Evolutionary conservation across 2,888 invertebrate genomes (phyloP), one percentile per base, ranked within the genome.

Genomic region (Laothoe populi): DNA sequence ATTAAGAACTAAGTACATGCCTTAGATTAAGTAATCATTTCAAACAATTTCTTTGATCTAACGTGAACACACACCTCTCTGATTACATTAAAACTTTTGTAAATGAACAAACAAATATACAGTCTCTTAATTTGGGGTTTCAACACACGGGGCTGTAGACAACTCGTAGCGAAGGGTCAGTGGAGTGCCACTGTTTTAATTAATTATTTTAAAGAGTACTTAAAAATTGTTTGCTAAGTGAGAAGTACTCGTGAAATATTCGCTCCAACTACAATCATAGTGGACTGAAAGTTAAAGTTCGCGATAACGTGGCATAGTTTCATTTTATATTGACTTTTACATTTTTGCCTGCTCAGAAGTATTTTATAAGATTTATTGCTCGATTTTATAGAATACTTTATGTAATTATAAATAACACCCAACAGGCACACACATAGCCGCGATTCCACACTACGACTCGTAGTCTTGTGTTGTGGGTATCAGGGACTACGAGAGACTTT

Each of bases 261-360:
- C 58, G 31, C 60, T 42, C 45, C 57, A 46, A 26, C 38, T 44
- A 48, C 46, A 62, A 24, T 40, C 26, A 61, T 53, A 69, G 66
- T 38, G 13, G 38, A 62, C 70, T 78, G 75, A 78, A 82, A 77
- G 73, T 81, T 74, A 71, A 74, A 76, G 79, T 78, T 75, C 68
- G 63, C 72, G 78, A 80, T 75, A 81, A 82, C 79, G 82, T 76
- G 68, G 72, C 61, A 66, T 64, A 70, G 21, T 67, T 66, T 64
- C 13, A 19, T 38, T 38, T 38, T 10, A 13, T 38, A 38, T 31
- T 5, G 38, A 35, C 10, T 8, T 26, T 26, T 5, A 5, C n/a
- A n/a, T 3, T 7, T 26, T 26, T 26, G 26, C 4, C 7, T 11
- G 23, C n/a, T n/a, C 16, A 26, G n/a, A 44, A 44, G 16, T n/a